Evolutionary conservation across 2,113 vertebrate species (phyloP).

Genomic region (Chaetorhynchus papuensis): DNA sequence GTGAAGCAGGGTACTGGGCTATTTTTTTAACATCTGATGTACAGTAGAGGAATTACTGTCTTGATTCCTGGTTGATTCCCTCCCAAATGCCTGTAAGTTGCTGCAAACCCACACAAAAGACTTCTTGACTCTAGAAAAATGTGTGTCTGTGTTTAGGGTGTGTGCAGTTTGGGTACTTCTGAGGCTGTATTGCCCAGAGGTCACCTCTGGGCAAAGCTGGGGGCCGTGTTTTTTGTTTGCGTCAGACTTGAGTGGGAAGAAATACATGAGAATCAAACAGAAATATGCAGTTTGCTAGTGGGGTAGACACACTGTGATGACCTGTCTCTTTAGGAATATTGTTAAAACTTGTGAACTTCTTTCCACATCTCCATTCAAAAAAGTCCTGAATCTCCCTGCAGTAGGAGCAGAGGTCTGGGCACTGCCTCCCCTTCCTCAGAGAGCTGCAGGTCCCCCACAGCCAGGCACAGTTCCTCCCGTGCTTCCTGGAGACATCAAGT

Average conservation of each 20-base stretch:
- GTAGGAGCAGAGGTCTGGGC: neutral
- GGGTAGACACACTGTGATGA: neutral
- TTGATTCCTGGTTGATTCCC: constrained; percentile 10
- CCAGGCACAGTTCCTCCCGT: accelerated
- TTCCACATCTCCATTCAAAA: neutral
- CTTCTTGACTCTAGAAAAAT: constrained; percentile 43
- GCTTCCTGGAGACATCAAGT: neutral
- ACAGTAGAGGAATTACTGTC: neutral
- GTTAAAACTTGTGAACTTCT: neutral
- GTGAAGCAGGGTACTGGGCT: neutral
- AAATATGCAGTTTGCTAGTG: neutral
- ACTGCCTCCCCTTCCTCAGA: neutral
- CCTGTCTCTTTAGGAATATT: neutral
- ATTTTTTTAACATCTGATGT: neutral
- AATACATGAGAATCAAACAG: constrained; percentile 15
- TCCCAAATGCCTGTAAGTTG: constrained; percentile 9
- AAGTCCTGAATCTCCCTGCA: neutral
- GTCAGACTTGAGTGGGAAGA: constrained; percentile 37
- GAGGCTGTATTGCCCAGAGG: neutral
- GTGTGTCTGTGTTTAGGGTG: constrained; percentile 38
- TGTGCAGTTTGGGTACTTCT: constrained; percentile 39
- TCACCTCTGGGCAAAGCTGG: constrained; percentile 6
- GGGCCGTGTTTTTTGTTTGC: constrained; percentile 33
- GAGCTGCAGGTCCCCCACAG: neutral
- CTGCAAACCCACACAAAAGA: constrained; percentile 57